Conservation (phyloP, 2,888 invertebrate species). For the Leptopterna dolabrata region DNA sequence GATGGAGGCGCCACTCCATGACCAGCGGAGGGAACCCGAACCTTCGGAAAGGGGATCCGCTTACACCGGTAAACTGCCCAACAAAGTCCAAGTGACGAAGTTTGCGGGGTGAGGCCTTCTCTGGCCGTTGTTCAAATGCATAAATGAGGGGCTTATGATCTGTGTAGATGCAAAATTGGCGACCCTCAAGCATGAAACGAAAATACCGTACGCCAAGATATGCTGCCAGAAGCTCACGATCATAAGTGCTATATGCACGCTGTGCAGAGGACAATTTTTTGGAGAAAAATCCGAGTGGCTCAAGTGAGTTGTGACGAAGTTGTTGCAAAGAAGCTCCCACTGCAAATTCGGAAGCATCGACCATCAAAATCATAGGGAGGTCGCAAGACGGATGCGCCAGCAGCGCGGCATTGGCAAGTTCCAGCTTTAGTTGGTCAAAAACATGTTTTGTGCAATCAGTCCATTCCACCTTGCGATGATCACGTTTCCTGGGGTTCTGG, state of each 20-base stretch:
- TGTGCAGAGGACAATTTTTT: conserved; percentile 48
- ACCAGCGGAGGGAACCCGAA: too few species aligned
- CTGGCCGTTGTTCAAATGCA: conserved; percentile 39
- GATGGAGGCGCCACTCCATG: too few species aligned
- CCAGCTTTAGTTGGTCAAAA: conserved; percentile 63
- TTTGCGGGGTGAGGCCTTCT: conserved; percentile 51
- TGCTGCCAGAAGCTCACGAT: conserved; percentile 57
- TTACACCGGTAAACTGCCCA: conserved; percentile 46
- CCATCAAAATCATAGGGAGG: conserved; percentile 64
- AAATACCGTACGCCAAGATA: conserved; percentile 56
- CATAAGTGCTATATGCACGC: conserved; percentile 53
- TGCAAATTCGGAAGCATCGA: conserved; percentile 66
- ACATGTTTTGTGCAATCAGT: conserved; percentile 60
- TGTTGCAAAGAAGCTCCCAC: conserved; percentile 67
- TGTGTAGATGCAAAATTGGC: conserved; percentile 51
- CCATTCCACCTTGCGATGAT: conserved; percentile 61
- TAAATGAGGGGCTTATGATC: conserved; percentile 51
- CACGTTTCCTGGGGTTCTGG: conserved; percentile 56
- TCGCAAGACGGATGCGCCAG: conserved; percentile 64
- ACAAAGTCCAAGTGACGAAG: conserved; percentile 52
- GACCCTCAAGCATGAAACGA: conserved; percentile 58
- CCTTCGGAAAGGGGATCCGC: too few species aligned
- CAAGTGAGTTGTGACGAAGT: background rate
- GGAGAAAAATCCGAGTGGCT: conserved; percentile 59
- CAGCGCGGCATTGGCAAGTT: conserved; percentile 63